Evolutionary conservation across 2,888 invertebrate genomes (phyloP).

Genomic region (Dendrolimus houi): DNA sequence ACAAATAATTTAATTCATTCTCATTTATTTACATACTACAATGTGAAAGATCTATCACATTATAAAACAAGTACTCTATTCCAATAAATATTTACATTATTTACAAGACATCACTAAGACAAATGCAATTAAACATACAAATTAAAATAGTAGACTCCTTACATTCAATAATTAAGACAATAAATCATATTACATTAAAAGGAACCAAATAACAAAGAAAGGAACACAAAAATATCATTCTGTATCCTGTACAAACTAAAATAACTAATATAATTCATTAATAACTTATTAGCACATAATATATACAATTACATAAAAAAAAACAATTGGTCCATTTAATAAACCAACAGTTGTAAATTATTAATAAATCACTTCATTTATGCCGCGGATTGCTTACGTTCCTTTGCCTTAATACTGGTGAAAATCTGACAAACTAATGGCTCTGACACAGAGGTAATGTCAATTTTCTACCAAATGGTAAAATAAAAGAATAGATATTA

Average conservation of each 20-base stretch:
- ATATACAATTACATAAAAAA: conserved; percentile 19
- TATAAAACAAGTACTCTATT: conserved; percentile 61
- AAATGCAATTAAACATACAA: conserved; percentile 32
- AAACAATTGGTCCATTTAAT: conserved; percentile 40
- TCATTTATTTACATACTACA: conserved; percentile 72
- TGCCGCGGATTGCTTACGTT: too few species aligned
- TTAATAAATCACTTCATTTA: not conserved
- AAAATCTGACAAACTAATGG: too few species aligned
- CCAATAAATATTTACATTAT: conserved; percentile 59
- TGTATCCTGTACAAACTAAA: conserved; percentile 14
- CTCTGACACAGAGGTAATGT: too few species aligned
- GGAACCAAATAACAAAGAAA: conserved; percentile 44
- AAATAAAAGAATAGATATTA: too few species aligned
- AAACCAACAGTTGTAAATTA: conserved; percentile 12
- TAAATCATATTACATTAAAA: conserved; percentile 27
- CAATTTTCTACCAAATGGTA: too few species aligned
- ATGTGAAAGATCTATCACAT: conserved; percentile 66
- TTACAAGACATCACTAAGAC: conserved; percentile 44
- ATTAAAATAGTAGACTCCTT: conserved; percentile 28
- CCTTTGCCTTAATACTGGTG: too few species aligned
- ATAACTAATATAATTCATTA: conserved; percentile 8
- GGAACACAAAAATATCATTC: conserved; percentile 37
- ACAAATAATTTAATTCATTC: conserved; percentile 47
- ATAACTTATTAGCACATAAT: conserved; percentile 35
- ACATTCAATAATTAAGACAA: conserved; percentile 23